Percentiles rank a stretch among this genome's conserved stretches.
Conservation (phyloP, 2,888 invertebrate genomes). For the Zygogramma bicolorata region DNA sequence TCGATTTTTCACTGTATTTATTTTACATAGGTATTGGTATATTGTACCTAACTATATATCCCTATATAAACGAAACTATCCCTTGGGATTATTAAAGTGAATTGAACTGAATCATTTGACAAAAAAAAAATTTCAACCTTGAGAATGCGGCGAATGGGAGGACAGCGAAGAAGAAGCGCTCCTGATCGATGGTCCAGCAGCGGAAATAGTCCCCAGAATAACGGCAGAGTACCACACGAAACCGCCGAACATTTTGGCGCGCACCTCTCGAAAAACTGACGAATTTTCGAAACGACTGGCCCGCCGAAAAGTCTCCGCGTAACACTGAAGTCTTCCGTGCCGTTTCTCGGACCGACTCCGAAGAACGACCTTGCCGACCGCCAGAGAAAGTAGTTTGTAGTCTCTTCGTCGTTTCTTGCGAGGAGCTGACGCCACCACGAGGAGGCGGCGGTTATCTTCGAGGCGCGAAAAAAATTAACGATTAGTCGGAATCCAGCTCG, state of each 20-base stretch:
- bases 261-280: not conserved
- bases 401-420: conserved; percentile 40
- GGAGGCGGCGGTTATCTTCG: not conserved
- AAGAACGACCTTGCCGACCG: conserved; percentile 54
- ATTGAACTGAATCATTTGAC: not conserved
- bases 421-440: not conserved
- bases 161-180: conserved; percentile 39
- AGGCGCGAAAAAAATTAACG: too few relatives aligned
- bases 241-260: conserved; percentile 38
- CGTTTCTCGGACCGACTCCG: conserved; percentile 44
- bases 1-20: too few relatives aligned
- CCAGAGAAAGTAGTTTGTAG: conserved; percentile 57
- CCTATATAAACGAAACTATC: too few relatives aligned
- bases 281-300: not conserved
- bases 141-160: conserved; percentile 23
- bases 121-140: conserved; percentile 31
- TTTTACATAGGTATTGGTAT: too few relatives aligned
- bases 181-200: conserved; percentile 52
- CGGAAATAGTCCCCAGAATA: conserved; percentile 46
- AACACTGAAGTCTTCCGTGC: conserved; percentile 39
- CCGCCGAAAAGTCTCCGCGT: conserved; percentile 25
- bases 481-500: not conserved
- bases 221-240: conserved; percentile 44
- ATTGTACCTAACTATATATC: too few relatives aligned
- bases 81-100: not conserved